Evolutionary conservation across 2,888 invertebrate genomes (phyloP), one percentile per base, ranked within the genome.

Genomic region (Conus canariensis): DNA sequence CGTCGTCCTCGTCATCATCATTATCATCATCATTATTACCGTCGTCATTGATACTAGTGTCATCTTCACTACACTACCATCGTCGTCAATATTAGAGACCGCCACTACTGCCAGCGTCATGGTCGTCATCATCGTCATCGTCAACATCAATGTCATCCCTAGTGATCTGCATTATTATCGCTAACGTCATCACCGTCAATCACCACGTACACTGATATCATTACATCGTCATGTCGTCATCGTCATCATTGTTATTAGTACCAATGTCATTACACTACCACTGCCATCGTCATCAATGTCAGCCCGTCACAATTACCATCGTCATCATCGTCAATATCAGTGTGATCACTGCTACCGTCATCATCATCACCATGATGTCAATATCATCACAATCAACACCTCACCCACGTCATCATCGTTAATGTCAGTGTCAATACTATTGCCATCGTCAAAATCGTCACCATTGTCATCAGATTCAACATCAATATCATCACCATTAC

Each of bases 71-170:
- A 45, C 2, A 45, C 45, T 45, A 45, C 45, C 45, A 45, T 45
- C 45, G 45, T 45, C 45, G 45, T 45, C 4, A 45, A 45, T 45
- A 45, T 45, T 45, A 45, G 45, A 45, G 45, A 45, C 45, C 45
- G 4, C 45, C 45, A 45, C 45, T 45, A 45, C 45, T 45, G 10
- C 45, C 45, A 45, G 45, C 22, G n/a, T 70, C 70, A 70, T 70
- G 7, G 70, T 70, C 22, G 70, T 70, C 70, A 70, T 22, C 70
- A 70, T 56, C 58, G 25, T 60, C 86, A 86, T 12, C 60, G 59
- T 58, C 86, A 86, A n/a, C 86, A 86, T 59, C 86, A 86, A 19
- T 22, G 16, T 60, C 58, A 59, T n/a, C 45, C 45, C 45, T 45
- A 4, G 45, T 45, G 0, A 60, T 25, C 58, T 10, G 14, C 64